phyloP scores from a whole-genome alignment of 2,888 invertebrate genomes.

The Pocota personata region DNA sequence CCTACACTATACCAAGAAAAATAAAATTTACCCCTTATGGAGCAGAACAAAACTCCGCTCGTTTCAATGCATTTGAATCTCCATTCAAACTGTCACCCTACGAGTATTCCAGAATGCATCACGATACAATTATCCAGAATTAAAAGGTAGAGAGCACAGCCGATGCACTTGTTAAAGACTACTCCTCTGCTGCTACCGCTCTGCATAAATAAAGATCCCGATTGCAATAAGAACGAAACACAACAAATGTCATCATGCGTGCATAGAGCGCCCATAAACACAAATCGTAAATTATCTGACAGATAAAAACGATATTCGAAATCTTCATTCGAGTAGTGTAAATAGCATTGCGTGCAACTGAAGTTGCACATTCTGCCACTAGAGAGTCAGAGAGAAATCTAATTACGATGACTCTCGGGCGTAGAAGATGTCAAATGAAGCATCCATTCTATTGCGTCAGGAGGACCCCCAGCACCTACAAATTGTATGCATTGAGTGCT shows the following conservation, averaged over 20 bases:
- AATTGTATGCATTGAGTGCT: slow-evolving; percentile 31
- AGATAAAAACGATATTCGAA: slow-evolving; percentile 72
- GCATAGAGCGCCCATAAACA: slow-evolving; percentile 69
- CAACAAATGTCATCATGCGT: slow-evolving; percentile 69
- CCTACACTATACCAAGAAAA: not conserved
- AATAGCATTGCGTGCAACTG: slow-evolving; percentile 6
- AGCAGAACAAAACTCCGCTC: slow-evolving; percentile 49
- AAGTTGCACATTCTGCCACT: slow-evolving; percentile 46
- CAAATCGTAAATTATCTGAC: slow-evolving; percentile 72
- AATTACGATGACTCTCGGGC: slow-evolving; percentile 57
- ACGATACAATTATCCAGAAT: slow-evolving; percentile 70
- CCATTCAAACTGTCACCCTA: slow-evolving; percentile 68
- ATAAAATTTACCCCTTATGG: slow-evolving; percentile 66
- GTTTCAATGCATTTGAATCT: slow-evolving; percentile 30
- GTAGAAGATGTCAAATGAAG: slow-evolving; percentile 70
- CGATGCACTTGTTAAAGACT: slow-evolving; percentile 57
- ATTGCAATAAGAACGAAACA: slow-evolving; percentile 50
- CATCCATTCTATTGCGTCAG: slow-evolving; percentile 70
- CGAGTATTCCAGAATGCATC: slow-evolving; percentile 53
- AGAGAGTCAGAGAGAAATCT: slow-evolving; percentile 47
- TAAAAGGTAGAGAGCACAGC: slow-evolving; percentile 59
- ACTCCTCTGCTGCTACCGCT: not conserved
- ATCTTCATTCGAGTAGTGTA: slow-evolving; percentile 21
- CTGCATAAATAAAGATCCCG: slow-evolving; percentile 28
- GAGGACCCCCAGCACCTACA: slow-evolving; percentile 73